Evolutionary conservation across 1,140 invertebrate species (phyloP), one percentile per base, ranked within the genome.

Genomic region (Drosophila orosa): DNA sequence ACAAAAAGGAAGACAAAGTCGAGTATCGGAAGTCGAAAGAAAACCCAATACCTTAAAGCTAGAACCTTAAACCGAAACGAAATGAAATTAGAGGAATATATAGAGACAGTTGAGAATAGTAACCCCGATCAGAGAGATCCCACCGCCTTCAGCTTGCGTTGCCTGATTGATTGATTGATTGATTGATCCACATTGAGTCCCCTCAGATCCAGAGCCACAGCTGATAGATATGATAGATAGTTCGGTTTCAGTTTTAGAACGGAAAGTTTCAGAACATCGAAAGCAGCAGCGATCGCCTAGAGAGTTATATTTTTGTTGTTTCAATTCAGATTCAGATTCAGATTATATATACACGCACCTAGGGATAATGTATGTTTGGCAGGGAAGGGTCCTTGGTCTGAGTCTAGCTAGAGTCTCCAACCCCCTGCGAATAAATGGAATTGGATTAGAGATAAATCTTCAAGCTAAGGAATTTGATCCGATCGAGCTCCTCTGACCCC

Each of bases 211-310:
- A 69, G 44, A 69, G 67, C 63, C 35, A 67, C 48, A 71, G 67
- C 48, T 68, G 74, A 31, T 69, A 67, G 62, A 74, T 80, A 76
- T 68, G 37, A 67, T 56, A 65, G 71, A 82, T 83, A 73, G 58
- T 85, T 85, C 81, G 83, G 83, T 87, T 87, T 87, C 83, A 87
- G 83, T 78, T 81, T 31, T 37, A 67, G 56, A 76, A 66, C 60
- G 54, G 58, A 68, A 66, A 45, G 61, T 77, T 74, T 77, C 44
- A 60, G 62, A 37, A 78, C 68, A 80, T 80, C 79, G 59, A 80
- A 76, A 55, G 45, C 67, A 55, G 37, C 67, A 67, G 65, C 67
- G 65, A 69, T 57, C 45, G 62, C 65, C 60, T 50, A 65, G 19
- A 68, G 35, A 68, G 27, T 69, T 71, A 69, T 48, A 48, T 48